Base-by-base conservation (phyloP, 2,797 vertebrate species). In the Parotocinclus haroldoi region DNA sequence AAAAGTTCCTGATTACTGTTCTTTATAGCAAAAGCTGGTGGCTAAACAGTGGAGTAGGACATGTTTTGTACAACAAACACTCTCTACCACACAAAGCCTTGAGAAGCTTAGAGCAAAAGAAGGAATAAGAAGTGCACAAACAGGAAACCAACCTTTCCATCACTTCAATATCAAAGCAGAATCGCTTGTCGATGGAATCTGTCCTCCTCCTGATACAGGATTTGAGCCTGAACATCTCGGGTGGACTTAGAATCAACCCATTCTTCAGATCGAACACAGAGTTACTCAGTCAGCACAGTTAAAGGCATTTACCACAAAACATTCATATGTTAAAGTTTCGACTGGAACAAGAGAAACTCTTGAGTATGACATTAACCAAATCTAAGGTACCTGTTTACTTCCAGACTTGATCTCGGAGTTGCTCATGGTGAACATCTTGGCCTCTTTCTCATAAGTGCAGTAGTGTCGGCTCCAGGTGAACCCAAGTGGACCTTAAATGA, bases 101-200 rank as follows among this genome's bases (percentile, higher is more conserved):
- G 40, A 9, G 40, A 66, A n/a, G n/a, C n/a, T n/a, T n/a, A n/a
- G n/a, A n/a, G n/a, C 51, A 45, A 56, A 9, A 42, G 40, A 16
- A 51, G 52, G 11, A 37, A n/a, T 37, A 68, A 49, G 44, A 38
- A 49, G 18, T 27, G 2, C 18, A 66, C 54, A 58, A 50, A 60
- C 46, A 46, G 2, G 62, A 66, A 66, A 63, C 93, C 89, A 79
- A 98, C 96, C 96, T 96, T 84, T 99, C 96, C 46, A 92, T 88
- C 36, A 99, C 96, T 91, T 99, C 96, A 16, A 99, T 95, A 85
- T 99, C 96, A 0, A 99, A 98, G 84, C 96, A 99, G 89, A 99
- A 99, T 42, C 96, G 93, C 50, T 98, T 99, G 88, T 98, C 96
- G 68, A 99, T 99, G 11, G 96, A 99, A 74, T 99, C 96, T 0